Evolutionary conservation across 2,113 vertebrate species (phyloP).

Genomic region (Neomonachus schauinslandi): DNA sequence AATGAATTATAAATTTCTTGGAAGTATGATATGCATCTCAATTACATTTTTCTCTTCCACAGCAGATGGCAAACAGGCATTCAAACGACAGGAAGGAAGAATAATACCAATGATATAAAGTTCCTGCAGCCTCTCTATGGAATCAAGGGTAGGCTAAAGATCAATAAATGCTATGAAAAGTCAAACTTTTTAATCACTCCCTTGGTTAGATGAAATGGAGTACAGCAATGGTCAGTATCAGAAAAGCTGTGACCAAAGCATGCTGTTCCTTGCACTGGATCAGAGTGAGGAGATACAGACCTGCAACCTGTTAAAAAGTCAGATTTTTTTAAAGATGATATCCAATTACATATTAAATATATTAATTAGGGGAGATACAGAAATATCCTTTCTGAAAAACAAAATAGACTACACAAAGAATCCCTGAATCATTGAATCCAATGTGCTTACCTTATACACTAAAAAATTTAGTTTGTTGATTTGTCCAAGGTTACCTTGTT

Average conservation of each 20-base stretch:
- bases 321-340: not conserved
- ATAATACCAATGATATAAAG: not conserved
- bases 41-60: slow-evolving; percentile 24
- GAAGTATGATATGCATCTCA: not conserved
- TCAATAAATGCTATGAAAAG: slow-evolving; percentile 8
- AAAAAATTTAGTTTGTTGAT: not conserved
- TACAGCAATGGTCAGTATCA: not conserved
- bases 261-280: not conserved
- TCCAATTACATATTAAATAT: slow-evolving; percentile 6
- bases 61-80: not conserved
- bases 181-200: slow-evolving; percentile 7
- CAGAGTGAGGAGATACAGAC: not conserved
- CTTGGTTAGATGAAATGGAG: slow-evolving; percentile 2
- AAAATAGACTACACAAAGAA: slow-evolving; percentile 52
- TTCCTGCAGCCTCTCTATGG: not conserved
- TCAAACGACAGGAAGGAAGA: slow-evolving; percentile 1
- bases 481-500: not conserved
- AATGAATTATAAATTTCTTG: slow-evolving; percentile 33
- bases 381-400: slow-evolving; percentile 37
- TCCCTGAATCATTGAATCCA: slow-evolving; percentile 36
- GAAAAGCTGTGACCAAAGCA: not conserved
- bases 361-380: not conserved
- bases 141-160: slow-evolving; percentile 4
- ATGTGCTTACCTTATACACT: slow-evolving; percentile 4
- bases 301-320: slow-evolving; percentile 6